Base-by-base conservation (phyloP, 1,140 invertebrate genomes). In the Anastrepha ludens region DNA sequence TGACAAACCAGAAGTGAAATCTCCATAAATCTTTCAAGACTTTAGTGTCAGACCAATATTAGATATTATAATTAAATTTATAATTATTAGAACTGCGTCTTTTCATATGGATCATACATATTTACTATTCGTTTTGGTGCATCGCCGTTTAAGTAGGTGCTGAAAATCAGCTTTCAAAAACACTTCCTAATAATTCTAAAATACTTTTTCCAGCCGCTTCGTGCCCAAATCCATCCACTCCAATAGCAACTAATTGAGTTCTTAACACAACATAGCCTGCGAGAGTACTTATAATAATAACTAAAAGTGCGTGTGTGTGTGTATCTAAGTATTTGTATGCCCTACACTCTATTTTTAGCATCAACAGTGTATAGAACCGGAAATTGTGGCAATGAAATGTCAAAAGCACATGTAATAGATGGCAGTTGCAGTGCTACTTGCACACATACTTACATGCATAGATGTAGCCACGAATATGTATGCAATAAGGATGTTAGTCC, bases 371-470 rank as follows among this genome's bases (percentile, higher is more conserved):
- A 81, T 29, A 9, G 55, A 81, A 81, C 74, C 74, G 74, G 74
- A 81, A 81, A 81, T 81, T 47, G 44, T 55, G 74, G 74, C 74
- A 81, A 81, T 81, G 74, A 81, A 81, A 81, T 81, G 74, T 81
- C 74, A 81, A 81, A 74, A 50, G 70, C 70, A 50, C 41, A 74
- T 47, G 70, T 44, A 74, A 81, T 55, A 47, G 2, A 29, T 29
- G 74, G 17, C 74, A 81, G n/a, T 29, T 81, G 47, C 44, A 81
- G 20, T 47, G 44, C 8, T 17, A 47, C 11, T 0, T 29, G 29
- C 29, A 29, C 29, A 29, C 29, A 29, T 29, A 29, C 29, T 29
- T 29, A 29, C 29, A 29, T n/a, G n/a, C n/a, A n/a, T n/a, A n/a
- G n/a, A n/a, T n/a, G n/a, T n/a, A n/a, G n/a, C n/a, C n/a, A n/a